Evolutionary conservation across 2,113 vertebrate genomes (phyloP).

Genomic region (Gymnobelideus leadbeateri): DNA sequence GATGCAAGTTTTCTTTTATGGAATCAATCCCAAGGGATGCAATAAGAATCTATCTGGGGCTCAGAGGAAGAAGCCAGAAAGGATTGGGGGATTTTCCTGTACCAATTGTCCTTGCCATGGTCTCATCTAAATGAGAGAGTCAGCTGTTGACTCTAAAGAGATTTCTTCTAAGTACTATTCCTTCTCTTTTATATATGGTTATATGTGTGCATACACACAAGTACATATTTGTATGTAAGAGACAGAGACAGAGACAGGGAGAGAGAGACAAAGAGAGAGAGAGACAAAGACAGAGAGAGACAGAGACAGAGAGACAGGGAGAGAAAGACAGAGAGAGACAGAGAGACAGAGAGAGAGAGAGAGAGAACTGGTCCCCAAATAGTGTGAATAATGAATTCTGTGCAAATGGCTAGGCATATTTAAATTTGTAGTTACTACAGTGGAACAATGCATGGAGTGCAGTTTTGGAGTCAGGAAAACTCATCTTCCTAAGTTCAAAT

Average conservation of each 20-base stretch:
- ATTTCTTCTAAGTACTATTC: neutral
- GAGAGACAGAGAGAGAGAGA: neutral
- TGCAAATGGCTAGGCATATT: neutral
- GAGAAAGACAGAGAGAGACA: too few relatives aligned
- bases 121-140: neutral
- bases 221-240: too few relatives aligned
- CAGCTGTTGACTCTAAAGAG: neutral
- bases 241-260: too few relatives aligned
- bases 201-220: neutral
- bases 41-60: neutral
- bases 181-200: neutral
- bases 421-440: neutral
- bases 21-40: neutral
- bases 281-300: too few relatives aligned
- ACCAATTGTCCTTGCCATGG: neutral
- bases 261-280: too few relatives aligned
- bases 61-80: conserved; percentile 3
- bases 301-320: too few relatives aligned
- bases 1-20: neutral
- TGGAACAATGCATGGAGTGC: neutral
- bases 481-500: neutral
- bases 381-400: too few relatives aligned
- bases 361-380: neutral
- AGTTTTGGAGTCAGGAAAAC: neutral
- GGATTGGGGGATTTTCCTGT: neutral